A percentile compares a stretch with the other conserved stretches of the same genome.
These are phyloP conservation scores for Pentamera pediparva DNA, from an alignment of 53 echinoderm and acorn worm genomes.

Conservation along the genomic window DNA sequence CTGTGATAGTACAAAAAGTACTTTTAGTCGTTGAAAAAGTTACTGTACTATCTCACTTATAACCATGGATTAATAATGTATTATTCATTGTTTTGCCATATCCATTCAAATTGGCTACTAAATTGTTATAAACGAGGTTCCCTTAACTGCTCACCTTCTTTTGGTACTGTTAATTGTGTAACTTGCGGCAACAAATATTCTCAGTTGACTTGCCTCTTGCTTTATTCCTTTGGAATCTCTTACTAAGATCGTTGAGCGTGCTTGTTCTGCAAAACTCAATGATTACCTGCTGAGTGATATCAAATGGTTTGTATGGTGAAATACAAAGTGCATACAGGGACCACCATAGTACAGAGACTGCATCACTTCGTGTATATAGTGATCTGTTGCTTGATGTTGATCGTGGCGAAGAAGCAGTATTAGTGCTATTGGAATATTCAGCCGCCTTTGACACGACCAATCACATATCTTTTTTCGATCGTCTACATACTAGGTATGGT, in stretches of 20 bases:
- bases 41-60: no score
- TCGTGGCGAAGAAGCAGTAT: slow-evolving; percentile 1
- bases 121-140: no score
- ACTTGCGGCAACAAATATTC: no score
- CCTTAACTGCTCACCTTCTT: no score
- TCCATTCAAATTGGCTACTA: no score
- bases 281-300: not conserved
- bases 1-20: no score
- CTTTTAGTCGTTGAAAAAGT: no score
- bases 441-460: slow-evolving; percentile 13
- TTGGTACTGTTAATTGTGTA: no score
- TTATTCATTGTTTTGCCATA: no score
- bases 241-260: slow-evolving; percentile 29
- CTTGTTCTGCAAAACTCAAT: not conserved
- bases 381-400: slow-evolving; percentile 6
- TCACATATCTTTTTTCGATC: not conserved
- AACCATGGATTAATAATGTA: no score
- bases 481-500: not conserved
- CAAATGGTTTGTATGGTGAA: not conserved
- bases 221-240: no score
- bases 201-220: no score
- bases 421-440: not conserved
- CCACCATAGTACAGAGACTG: slow-evolving; percentile 13
- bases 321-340: slow-evolving; percentile 7
- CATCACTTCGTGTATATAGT: slow-evolving; percentile 5